Conservation (phyloP, 2,113 vertebrate species). For the Myotis davidii region DNA sequence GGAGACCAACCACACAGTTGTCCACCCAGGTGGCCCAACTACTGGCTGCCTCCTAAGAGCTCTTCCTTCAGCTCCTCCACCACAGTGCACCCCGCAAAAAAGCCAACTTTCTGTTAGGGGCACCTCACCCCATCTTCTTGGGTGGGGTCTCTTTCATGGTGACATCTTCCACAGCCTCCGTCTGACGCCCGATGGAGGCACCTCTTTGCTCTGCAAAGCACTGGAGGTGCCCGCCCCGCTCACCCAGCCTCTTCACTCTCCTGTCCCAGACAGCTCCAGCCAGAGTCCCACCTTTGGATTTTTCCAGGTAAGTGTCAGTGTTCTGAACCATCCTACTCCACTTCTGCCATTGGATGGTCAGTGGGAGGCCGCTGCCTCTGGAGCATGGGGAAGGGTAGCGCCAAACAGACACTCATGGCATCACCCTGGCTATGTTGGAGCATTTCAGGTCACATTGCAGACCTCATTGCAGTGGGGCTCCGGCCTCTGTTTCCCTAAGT, state of each 20-base stretch:
- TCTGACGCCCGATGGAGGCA: accelerated
- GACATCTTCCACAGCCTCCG: not conserved
- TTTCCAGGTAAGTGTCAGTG: not conserved
- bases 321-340: not conserved
- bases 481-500: not conserved
- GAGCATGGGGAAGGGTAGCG: not conserved
- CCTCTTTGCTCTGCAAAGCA: not conserved
- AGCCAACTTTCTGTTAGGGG: not conserved
- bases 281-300: not conserved
- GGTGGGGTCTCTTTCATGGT: not conserved
- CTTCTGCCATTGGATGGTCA: not conserved
- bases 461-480: not conserved
- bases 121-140: not conserved
- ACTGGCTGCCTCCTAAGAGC: not conserved
- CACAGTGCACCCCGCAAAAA: not conserved
- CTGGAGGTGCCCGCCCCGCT: not conserved
- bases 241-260: not conserved
- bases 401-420: too few species aligned
- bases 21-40: not conserved
- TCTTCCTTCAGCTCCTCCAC: not conserved
- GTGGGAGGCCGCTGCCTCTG: not conserved
- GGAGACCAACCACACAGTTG: not conserved
- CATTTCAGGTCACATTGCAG: not conserved
- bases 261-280: not conserved
- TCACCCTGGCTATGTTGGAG: not conserved